Evolutionary conservation across 1,140 invertebrate species (phyloP), one percentile per base, ranked within the genome.

Genomic region (Palaemon carinicauda): DNA sequence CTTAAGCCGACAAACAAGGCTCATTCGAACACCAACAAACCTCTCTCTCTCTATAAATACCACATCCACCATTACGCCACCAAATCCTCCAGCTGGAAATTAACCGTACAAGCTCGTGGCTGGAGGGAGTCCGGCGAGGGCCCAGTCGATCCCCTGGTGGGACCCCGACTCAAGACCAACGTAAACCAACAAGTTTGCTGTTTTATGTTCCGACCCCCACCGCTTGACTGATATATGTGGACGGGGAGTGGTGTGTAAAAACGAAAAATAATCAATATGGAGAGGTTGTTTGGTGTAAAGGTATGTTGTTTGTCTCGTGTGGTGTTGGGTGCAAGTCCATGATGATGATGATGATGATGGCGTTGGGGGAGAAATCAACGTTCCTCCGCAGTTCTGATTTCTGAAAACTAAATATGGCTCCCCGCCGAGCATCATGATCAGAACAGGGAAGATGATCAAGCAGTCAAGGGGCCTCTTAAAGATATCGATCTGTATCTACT

Each of bases 211-310:
- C 12, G 53, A 79, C 77, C 77, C 77, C 77, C 53, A 33, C 77
- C 77, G 77, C 19, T 79, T 79, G 77, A 79, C 77, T 79, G 77
- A 79, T 79, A 79, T 79, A 79, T 79, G 77, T 79, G 77, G 77
- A 79, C 77, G 77, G 77, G 29, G 53, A 79, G 77, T 79, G 53
- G 77, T 79, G 77, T 79, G 77, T 56, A 79, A 56, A 79, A 79
- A 79, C 77, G 77, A 79, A 60, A 79, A 79, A 79, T 79, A 79
- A 79, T 79, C 77, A 79, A 79, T 79, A 79, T 56, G 77, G 77
- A 79, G 53, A 53, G 27, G 77, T 79, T 56, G 77, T 79, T 60
- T 60, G 77, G 77, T 79, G 77, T 33, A 54, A 79, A 79, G 77
- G 77, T 56, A 79, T 53, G 77, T 79, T 79, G 77, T 79, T 79